Percentiles rank a stretch among this genome's conserved stretches.
Evolutionary conservation across 2,113 vertebrate species (phyloP).

Genomic region (Octodon degus): DNA sequence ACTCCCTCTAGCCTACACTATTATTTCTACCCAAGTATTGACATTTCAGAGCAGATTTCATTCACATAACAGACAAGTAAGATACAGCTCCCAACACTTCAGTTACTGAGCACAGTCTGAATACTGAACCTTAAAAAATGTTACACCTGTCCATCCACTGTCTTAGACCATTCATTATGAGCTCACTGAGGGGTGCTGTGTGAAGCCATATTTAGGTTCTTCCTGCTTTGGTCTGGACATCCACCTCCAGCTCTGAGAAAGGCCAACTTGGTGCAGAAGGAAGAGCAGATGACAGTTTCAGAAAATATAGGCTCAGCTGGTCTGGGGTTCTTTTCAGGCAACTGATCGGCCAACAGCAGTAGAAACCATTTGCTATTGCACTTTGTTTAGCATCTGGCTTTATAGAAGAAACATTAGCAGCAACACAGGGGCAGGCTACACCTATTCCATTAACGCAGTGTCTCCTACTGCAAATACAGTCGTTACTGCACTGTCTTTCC

Average conservation of each 20-base stretch:
- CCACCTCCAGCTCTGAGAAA: background rate
- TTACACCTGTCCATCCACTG: too few relatives aligned
- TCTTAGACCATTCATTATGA: background rate
- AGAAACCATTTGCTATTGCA: background rate
- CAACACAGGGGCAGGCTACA: background rate
- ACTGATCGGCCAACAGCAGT: background rate
- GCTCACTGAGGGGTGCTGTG: background rate
- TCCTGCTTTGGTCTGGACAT: background rate
- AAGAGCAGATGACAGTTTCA: background rate
- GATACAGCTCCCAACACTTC: background rate
- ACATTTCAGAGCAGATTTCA: background rate
- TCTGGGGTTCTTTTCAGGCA: background rate
- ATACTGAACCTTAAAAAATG: background rate
- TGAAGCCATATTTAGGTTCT: background rate
- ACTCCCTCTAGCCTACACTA: background rate
- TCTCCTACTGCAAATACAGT: background rate
- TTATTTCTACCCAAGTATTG: conserved; percentile 26
- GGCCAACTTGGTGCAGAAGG: background rate
- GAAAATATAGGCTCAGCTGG: background rate
- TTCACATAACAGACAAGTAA: background rate
- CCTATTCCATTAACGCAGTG: background rate
- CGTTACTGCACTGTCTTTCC: background rate
- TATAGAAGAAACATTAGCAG: background rate
- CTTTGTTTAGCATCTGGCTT: background rate
- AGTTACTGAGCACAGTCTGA: background rate